Percentiles rank a stretch among this genome's conserved stretches.
These are phyloP conservation scores for Craterocephalus amniculus DNA, from an alignment of 2,797 vertebrate genomes.

Conservation along the genomic window DNA sequence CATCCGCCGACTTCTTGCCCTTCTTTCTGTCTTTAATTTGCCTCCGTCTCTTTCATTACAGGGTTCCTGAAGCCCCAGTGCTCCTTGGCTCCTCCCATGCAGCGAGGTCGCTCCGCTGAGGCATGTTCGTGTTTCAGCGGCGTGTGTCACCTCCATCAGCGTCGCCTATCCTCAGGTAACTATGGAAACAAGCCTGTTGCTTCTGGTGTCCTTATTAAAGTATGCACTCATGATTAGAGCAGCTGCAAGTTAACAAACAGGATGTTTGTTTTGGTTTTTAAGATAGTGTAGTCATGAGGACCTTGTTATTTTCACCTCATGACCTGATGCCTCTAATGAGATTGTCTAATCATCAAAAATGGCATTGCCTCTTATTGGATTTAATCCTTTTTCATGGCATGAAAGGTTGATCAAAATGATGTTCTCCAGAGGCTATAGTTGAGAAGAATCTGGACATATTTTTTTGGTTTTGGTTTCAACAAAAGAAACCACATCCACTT, in stretches of 20 bases:
- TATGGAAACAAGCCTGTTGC: not conserved
- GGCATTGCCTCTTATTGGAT: constrained; percentile 1
- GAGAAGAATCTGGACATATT: not conserved
- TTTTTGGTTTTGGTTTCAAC: not conserved
- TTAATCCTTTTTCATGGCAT: constrained; percentile 21
- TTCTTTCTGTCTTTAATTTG: not conserved
- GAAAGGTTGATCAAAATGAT: constrained; percentile 3
- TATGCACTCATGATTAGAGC: not conserved
- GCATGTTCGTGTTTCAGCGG: constrained; percentile 85
- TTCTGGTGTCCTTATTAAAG: not conserved
- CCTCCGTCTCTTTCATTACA: constrained; percentile 47
- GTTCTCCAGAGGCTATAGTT: not conserved
- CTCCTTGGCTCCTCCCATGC: constrained; percentile 83
- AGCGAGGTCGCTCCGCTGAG: constrained; percentile 81
- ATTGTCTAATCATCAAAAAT: constrained; percentile 14
- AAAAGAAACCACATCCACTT: not conserved
- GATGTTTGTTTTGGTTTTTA: not conserved
- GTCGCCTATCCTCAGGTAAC: constrained; percentile 85
- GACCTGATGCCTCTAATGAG: constrained; percentile 18
- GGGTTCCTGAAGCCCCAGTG: constrained; percentile 89
- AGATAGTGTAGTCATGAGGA: constrained; percentile 7
- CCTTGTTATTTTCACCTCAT: constrained; percentile 11
- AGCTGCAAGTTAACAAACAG: not conserved
- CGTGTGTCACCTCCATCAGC: constrained; percentile 85
- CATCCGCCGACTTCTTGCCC: not conserved